Percentiles rank a stretch among this genome's conserved stretches.
Evolutionary conservation across 2,888 invertebrate species (phyloP).

Genomic region (Drosophila limbata): DNA sequence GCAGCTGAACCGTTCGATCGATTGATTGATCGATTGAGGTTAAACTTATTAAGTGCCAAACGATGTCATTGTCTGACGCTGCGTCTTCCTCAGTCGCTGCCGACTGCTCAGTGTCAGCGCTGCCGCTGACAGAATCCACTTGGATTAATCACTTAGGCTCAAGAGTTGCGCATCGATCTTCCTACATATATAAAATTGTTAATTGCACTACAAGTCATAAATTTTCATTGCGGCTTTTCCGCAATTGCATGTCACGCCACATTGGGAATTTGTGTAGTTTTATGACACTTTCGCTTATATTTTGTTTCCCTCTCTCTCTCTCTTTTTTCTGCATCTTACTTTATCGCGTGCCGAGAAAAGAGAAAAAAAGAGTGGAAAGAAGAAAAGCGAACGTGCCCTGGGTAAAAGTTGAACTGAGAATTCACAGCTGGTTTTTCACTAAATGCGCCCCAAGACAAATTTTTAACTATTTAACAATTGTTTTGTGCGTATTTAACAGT

Average conservation of each 20-base stretch:
- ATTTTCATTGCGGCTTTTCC: slow-evolving; percentile 56
- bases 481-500: slow-evolving; percentile 24
- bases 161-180: slow-evolving; percentile 5
- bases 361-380: slow-evolving; percentile 17
- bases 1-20: slow-evolving; percentile 53
- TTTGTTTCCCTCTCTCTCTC: slow-evolving; percentile 19
- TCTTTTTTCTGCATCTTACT: slow-evolving; percentile 8
- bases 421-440: slow-evolving; percentile 36
- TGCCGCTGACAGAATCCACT: slow-evolving; percentile 15
- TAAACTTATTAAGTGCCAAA: slow-evolving; percentile 69
- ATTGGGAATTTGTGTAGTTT: slow-evolving; percentile 12
- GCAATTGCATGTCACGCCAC: slow-evolving; percentile 38
- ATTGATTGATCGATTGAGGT: slow-evolving; percentile 66
- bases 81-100: not conserved
- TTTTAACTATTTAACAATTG: slow-evolving; percentile 31
- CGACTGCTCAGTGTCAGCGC: slow-evolving; percentile 22
- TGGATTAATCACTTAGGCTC: slow-evolving; percentile 33
- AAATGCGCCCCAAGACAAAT: slow-evolving; percentile 17
- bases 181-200: not conserved
- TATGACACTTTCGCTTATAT: slow-evolving; percentile 69
- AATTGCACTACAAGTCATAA: slow-evolving; percentile 25
- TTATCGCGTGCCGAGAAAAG: slow-evolving; percentile 46
- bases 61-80: slow-evolving; percentile 71
- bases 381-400: slow-evolving; percentile 56
- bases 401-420: slow-evolving; percentile 71